Evolutionary conservation across 2,113 vertebrate species (phyloP).

Genomic region (Balaenoptera acutorostrata): DNA sequence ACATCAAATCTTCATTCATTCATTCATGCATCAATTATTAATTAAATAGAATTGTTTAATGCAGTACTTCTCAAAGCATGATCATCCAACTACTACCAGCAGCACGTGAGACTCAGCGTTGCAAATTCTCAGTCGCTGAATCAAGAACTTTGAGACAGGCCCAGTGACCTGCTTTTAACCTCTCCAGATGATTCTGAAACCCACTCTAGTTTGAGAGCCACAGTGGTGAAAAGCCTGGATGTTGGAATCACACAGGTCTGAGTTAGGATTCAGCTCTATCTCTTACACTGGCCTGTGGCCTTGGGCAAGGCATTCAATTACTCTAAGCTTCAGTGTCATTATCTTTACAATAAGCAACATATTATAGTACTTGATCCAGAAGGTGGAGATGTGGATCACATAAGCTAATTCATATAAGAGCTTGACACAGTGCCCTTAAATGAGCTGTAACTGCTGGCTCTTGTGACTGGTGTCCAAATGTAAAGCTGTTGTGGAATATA

Average conservation of each 20-base stretch:
- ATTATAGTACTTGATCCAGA: neutral
- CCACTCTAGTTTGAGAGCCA: neutral
- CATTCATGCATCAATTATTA: neutral
- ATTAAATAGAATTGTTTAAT: neutral
- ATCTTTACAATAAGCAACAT: slow-evolving; percentile 13
- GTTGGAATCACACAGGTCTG: neutral
- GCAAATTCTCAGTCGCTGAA: neutral
- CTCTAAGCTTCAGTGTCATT: neutral
- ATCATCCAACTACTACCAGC: neutral
- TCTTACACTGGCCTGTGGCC: neutral
- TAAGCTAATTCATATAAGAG: neutral
- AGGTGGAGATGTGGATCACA: neutral
- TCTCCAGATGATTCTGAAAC: neutral
- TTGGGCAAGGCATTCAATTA: neutral
- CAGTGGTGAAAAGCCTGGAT: neutral
- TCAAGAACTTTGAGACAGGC: neutral
- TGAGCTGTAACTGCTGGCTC: neutral
- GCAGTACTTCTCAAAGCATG: neutral
- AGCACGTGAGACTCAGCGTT: neutral
- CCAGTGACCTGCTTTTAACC: neutral
- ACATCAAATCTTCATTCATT: neutral
- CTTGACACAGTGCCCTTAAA: neutral
- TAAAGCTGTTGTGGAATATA: neutral
- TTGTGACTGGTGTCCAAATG: neutral
- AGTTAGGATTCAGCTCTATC: neutral